Percentiles rank a stretch among this genome's conserved stretches.
phyloP scores from a whole-genome alignment of 2,797 vertebrate genomes.

The Tapirus indicus region DNA sequence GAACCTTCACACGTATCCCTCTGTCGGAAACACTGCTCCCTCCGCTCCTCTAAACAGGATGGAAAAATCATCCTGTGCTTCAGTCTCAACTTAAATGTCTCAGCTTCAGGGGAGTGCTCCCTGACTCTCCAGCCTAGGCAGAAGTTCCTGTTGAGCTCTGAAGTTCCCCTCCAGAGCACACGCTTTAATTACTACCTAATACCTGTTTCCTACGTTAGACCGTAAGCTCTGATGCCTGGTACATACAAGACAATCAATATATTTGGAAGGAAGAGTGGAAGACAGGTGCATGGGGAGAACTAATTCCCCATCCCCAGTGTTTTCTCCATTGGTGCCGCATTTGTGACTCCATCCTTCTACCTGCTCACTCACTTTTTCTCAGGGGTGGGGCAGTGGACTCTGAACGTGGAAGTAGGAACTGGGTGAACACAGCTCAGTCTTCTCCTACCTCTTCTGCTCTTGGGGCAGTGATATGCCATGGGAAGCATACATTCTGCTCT shows the following conservation, averaged over 20 bases:
- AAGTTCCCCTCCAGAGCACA: neutral
- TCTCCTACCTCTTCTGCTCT: neutral
- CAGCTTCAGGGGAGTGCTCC: neutral
- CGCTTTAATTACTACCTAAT: accelerated
- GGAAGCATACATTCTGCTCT: neutral
- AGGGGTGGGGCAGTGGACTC: neutral
- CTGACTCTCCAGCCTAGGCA: accelerated
- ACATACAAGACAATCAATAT: neutral
- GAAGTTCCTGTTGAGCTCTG: neutral
- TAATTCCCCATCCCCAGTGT: neutral
- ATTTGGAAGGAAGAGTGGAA: neutral
- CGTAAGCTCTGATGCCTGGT: neutral
- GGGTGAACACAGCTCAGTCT: neutral
- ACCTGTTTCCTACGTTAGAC: neutral
- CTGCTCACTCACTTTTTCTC: neutral
- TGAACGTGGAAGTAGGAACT: neutral
- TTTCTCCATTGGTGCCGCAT: neutral
- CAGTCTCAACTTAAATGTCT: neutral
- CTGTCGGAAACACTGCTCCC: neutral
- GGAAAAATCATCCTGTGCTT: neutral
- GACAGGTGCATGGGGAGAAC: accelerated
- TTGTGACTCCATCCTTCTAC: accelerated
- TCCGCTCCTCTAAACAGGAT: too few species aligned
- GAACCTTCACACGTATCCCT: neutral
- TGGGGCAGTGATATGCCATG: neutral